Evolutionary conservation across 2,888 invertebrate species (phyloP).

Genomic region (Gastracanthus pulcherrimus): DNA sequence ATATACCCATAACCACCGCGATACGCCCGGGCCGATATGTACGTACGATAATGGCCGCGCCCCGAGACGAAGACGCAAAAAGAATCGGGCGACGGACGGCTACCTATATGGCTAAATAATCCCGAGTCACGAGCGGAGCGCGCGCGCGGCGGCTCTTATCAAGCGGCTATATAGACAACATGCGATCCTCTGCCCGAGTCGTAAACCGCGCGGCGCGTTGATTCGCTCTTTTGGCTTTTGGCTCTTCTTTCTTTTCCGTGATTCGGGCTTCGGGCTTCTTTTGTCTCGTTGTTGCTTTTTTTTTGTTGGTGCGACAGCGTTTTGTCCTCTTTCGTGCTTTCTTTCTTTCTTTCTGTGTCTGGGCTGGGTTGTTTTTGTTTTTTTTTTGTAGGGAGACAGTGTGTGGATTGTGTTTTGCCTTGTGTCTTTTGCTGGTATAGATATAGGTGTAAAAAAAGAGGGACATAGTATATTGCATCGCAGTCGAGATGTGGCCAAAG

Average conservation of each 20-base stretch:
- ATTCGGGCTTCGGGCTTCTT: too few relatives aligned
- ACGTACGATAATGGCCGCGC: slow-evolving; percentile 47
- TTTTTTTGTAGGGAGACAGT: background rate
- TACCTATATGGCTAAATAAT: slow-evolving; percentile 51
- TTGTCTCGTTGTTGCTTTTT: background rate
- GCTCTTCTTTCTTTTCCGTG: background rate
- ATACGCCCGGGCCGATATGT: background rate
- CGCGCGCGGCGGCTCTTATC: slow-evolving; percentile 20
- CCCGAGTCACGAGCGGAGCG: slow-evolving; percentile 42
- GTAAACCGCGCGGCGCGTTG: background rate
- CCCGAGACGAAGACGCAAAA: background rate
- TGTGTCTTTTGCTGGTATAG: slow-evolving; percentile 5
- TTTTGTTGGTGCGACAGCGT: background rate
- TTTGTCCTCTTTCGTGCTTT: background rate
- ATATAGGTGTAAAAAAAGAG: too few relatives aligned
- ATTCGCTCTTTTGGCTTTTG: slow-evolving; percentile 1
- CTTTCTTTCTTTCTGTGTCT: slow-evolving; percentile 3
- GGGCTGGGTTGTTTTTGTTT: background rate
- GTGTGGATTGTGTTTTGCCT: slow-evolving; percentile 19
- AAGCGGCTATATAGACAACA: slow-evolving; percentile 17
- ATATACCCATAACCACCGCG: too few relatives aligned
- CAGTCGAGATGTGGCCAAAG: background rate
- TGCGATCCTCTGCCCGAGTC: slow-evolving; percentile 9
- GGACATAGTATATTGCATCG: background rate
- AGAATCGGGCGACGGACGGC: background rate